phyloP scores from a whole-genome alignment of 2,113 vertebrate species.

The Calypte anna region DNA sequence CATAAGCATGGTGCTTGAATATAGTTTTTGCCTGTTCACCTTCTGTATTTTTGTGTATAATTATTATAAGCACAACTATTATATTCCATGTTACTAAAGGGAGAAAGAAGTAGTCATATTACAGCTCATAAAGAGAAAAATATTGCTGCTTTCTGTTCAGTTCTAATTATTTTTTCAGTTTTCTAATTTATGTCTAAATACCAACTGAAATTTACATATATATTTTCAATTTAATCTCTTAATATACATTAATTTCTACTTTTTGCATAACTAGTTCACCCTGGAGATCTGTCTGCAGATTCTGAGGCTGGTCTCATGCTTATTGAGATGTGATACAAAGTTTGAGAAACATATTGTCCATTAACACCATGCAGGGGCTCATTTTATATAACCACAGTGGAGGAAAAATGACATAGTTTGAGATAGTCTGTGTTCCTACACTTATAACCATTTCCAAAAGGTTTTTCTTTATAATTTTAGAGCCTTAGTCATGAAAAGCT shows the following conservation, averaged over 20 bases:
- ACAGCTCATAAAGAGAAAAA: background rate
- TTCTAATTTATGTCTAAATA: background rate
- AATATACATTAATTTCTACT: background rate
- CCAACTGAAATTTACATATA: background rate
- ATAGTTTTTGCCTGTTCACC: background rate
- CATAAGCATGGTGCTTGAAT: background rate
- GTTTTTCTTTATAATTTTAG: background rate
- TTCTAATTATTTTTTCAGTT: background rate
- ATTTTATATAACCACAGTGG: background rate
- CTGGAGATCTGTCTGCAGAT: background rate
- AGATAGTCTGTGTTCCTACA: constrained; percentile 34
- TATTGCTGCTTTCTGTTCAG: background rate
- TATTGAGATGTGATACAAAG: background rate
- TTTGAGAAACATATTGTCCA: constrained; percentile 1
- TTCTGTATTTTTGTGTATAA: background rate
- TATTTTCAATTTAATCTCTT: background rate
- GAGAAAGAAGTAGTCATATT: background rate
- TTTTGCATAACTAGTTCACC: background rate
- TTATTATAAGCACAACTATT: background rate
- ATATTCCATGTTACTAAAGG: background rate
- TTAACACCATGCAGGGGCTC: constrained; percentile 22
- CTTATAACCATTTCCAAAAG: constrained; percentile 54
- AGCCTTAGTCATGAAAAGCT: background rate
- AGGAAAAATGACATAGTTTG: constrained; percentile 1
- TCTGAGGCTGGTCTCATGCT: background rate